These are phyloP conservation scores for Philereme vetulata DNA, from an alignment of 2,888 invertebrate genomes.

Conservation along the genomic window DNA sequence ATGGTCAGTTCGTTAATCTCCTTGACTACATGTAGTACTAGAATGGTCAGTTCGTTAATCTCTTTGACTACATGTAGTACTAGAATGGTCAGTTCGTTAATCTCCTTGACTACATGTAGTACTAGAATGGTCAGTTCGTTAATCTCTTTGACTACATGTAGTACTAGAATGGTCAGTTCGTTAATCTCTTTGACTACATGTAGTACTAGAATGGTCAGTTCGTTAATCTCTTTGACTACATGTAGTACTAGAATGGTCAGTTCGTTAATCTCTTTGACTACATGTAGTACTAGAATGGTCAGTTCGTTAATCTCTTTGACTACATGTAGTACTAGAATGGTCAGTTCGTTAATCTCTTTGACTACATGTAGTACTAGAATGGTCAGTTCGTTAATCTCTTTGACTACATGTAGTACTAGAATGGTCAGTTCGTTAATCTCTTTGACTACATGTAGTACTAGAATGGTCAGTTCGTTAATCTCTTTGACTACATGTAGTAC, in stretches of 20 bases:
- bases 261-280: slow-evolving; percentile 65
- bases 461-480: slow-evolving; percentile 87
- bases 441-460: slow-evolving; percentile 62
- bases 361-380: slow-evolving; percentile 77
- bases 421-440: slow-evolving; percentile 87
- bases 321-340: slow-evolving; percentile 82
- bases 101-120: slow-evolving; percentile 56
- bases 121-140: slow-evolving; percentile 88
- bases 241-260: slow-evolving; percentile 86
- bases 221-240: slow-evolving; percentile 57
- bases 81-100: slow-evolving; percentile 87
- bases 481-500: slow-evolving; percentile 60
- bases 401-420: slow-evolving; percentile 63
- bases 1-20: slow-evolving; percentile 87
- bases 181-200: slow-evolving; percentile 51
- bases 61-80: slow-evolving; percentile 60
- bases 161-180: slow-evolving; percentile 88
- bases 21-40: slow-evolving; percentile 62
- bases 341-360: slow-evolving; percentile 82
- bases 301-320: slow-evolving; percentile 79
- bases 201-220: slow-evolving; percentile 87
- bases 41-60: slow-evolving; percentile 87
- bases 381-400: slow-evolving; percentile 85
- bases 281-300: slow-evolving; percentile 83
- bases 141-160: slow-evolving; percentile 55